Conservation (phyloP, 1,140 invertebrate genomes). For the Hyphantria cunea region DNA sequence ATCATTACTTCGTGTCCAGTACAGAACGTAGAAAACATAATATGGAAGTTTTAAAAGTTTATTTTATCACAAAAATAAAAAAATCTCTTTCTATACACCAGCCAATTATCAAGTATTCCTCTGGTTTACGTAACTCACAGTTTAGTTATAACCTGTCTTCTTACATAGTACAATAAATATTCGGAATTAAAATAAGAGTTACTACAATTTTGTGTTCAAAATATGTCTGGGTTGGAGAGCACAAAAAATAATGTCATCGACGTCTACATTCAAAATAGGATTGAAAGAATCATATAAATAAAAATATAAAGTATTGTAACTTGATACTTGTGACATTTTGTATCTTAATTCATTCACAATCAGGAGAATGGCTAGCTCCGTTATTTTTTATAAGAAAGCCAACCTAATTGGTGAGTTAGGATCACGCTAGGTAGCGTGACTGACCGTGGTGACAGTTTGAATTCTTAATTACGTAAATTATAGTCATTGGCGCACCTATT, state of each 20-base stretch:
- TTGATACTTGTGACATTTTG: slow-evolving; percentile 22
- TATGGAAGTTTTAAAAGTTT: too few species aligned
- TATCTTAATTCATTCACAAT: slow-evolving; percentile 21
- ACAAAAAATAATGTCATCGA: slow-evolving; percentile 18
- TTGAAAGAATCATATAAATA: slow-evolving; percentile 11
- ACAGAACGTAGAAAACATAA: too few species aligned
- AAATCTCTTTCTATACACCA: too few species aligned
- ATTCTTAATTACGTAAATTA: slow-evolving; percentile 48
- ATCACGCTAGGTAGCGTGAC: slow-evolving; percentile 45
- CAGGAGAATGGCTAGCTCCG: slow-evolving; percentile 12
- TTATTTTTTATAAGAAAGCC: slow-evolving; percentile 37
- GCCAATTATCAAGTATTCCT: too few species aligned
- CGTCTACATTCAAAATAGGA: slow-evolving; percentile 2
- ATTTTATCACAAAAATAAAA: too few species aligned
- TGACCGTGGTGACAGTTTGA: slow-evolving; percentile 39
- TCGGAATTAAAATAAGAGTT: slow-evolving; percentile 7
- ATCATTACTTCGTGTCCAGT: too few species aligned
- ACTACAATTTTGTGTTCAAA: slow-evolving; percentile 9
- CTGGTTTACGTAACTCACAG: too few species aligned
- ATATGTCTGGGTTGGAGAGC: slow-evolving; percentile 1
- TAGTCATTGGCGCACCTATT: slow-evolving; percentile 36
- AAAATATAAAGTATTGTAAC: slow-evolving; percentile 10
- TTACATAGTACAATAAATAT: not conserved
- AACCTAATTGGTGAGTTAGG: slow-evolving; percentile 35
- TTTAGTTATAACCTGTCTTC: not conserved